Conservation (phyloP, 1,140 invertebrate genomes). For the Drosophila ogumai region DNA sequence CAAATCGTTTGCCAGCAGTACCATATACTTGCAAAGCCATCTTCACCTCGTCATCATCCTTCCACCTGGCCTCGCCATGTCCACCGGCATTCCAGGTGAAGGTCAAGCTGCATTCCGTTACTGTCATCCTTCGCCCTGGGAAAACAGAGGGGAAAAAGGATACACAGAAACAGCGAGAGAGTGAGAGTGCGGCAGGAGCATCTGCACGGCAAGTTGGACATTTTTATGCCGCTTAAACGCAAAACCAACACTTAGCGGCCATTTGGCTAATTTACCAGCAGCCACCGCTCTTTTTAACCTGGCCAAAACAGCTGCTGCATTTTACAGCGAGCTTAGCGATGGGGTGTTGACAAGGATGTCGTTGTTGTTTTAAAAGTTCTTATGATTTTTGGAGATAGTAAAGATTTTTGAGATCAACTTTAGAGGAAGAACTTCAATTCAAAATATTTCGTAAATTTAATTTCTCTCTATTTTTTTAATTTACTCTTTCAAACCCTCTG, state of each 20-base stretch:
- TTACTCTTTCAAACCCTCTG: not conserved
- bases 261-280: conserved; percentile 64
- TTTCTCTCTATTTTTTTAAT: not conserved
- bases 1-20: conserved; percentile 63
- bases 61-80: conserved; percentile 22
- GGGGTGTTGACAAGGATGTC: not conserved
- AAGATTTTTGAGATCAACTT: not conserved
- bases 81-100: conserved; percentile 71
- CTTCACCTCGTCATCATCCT: conserved; percentile 34
- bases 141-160: not conserved
- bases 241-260: conserved; percentile 56
- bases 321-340: conserved; percentile 8
- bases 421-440: no score
- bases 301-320: conserved; percentile 31
- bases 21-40: conserved; percentile 44
- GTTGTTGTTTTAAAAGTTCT: not conserved
- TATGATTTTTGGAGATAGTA: not conserved
- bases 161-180: not conserved
- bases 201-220: conserved; percentile 56
- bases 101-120: conserved; percentile 64
- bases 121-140: conserved; percentile 20
- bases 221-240: conserved; percentile 65
- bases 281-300: not conserved
- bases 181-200: conserved; percentile 36
- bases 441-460: not conserved